These are phyloP conservation scores for Drosophila picticornis DNA, from an alignment of 2,888 invertebrate species.

Conservation along the genomic window DNA sequence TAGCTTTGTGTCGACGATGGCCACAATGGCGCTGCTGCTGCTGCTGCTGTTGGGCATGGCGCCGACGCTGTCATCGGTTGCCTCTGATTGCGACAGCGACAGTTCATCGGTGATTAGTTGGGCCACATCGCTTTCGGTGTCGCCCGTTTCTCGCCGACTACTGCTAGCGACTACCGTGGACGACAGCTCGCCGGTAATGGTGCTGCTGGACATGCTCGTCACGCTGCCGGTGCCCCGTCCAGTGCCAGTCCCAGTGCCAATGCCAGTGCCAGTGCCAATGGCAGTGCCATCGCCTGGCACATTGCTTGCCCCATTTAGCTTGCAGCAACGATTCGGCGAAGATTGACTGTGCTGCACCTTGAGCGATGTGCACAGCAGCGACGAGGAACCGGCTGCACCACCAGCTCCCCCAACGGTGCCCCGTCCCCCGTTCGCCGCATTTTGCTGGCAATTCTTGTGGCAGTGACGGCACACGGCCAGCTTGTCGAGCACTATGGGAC, in stretches of 20 bases:
- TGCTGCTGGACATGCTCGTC: slow-evolving; percentile 84
- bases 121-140: slow-evolving; percentile 82
- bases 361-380: slow-evolving; percentile 83
- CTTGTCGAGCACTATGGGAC: slow-evolving; percentile 89
- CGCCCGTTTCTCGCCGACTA: slow-evolving; percentile 77
- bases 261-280: not conserved
- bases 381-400: slow-evolving; percentile 36
- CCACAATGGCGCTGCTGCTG: slow-evolving; percentile 63
- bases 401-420: slow-evolving; percentile 30
- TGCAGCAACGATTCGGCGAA: slow-evolving; percentile 85
- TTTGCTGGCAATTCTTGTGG: slow-evolving; percentile 89
- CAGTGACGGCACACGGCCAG: slow-evolving; percentile 91
- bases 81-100: slow-evolving; percentile 80
- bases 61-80: slow-evolving; percentile 80
- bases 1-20: slow-evolving; percentile 60
- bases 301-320: slow-evolving; percentile 70
- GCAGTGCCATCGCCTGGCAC: not conserved
- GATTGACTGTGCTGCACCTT: slow-evolving; percentile 85
- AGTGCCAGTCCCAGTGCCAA: slow-evolving; percentile 28
- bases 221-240: slow-evolving; percentile 69
- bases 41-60: slow-evolving; percentile 77
- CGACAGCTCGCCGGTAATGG: slow-evolving; percentile 81
- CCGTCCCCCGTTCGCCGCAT: slow-evolving; percentile 36
- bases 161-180: slow-evolving; percentile 75
- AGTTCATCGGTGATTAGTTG: slow-evolving; percentile 81